Percentiles rank a stretch among this genome's conserved stretches.
phyloP scores from a whole-genome alignment of 2,797 vertebrate genomes.

The Manis javanica region DNA sequence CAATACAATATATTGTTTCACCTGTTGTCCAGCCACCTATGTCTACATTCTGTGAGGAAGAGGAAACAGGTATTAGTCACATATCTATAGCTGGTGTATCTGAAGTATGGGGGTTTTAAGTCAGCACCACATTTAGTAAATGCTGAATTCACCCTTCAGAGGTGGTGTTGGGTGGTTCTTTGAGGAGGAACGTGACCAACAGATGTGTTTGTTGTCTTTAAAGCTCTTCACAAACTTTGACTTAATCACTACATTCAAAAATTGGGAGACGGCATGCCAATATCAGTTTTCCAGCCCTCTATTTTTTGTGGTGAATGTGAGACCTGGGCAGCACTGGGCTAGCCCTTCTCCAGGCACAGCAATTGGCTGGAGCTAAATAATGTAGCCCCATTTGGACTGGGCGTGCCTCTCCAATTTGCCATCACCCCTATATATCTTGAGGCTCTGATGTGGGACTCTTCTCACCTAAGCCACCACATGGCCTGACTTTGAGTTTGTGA shows the following conservation, averaged over 20 bases:
- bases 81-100: background rate
- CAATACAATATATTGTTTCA: background rate
- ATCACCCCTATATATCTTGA: rapidly evolving
- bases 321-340: rapidly evolving
- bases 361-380: background rate
- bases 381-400: rapidly evolving
- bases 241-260: background rate
- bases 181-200: background rate
- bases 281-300: background rate
- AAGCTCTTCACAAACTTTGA: constrained; percentile 7
- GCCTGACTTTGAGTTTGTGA: background rate
- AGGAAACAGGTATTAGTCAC: background rate
- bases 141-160: background rate
- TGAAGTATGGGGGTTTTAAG: background rate
- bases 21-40: background rate
- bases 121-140: background rate
- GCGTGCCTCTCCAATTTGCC: rapidly evolving
- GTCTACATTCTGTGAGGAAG: background rate
- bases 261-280: background rate
- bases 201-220: background rate
- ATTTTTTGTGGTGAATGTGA: background rate
- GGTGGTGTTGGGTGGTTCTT: background rate
- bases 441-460: background rate
- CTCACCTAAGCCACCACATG: background rate
- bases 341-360: background rate